Evolutionary conservation across 2,113 vertebrate genomes (phyloP).

Genomic region (Equus quagga): DNA sequence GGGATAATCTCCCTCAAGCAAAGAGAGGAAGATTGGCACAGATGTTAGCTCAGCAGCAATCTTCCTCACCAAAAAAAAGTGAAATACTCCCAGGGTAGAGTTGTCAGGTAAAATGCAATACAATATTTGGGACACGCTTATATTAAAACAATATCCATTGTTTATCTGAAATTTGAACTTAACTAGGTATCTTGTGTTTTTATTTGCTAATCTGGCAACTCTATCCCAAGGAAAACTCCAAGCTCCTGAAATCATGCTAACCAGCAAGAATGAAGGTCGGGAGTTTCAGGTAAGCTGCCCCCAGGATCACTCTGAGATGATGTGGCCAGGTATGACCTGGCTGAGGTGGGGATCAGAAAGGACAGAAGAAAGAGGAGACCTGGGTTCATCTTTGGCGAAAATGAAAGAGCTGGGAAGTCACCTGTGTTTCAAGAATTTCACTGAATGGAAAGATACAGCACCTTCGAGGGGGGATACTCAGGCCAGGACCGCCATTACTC

Average conservation of each 20-base stretch:
- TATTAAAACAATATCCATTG: neutral
- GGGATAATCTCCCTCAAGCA: too few relatives aligned
- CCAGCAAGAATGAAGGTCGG: neutral
- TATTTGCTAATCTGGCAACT: neutral
- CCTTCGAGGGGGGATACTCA: neutral
- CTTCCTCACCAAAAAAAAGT: too few relatives aligned
- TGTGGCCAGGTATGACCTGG: neutral
- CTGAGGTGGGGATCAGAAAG: neutral
- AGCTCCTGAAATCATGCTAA: neutral
- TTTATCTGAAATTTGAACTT: constrained; percentile 17
- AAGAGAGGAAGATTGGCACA: too few relatives aligned
- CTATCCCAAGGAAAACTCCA: neutral
- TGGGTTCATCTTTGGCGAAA: neutral
- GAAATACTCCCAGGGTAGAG: neutral
- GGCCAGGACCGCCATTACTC: neutral
- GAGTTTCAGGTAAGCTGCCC: neutral
- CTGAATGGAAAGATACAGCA: constrained; percentile 62
- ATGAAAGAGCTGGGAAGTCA: neutral
- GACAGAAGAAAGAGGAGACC: neutral
- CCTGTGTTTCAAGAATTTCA: constrained; percentile 16
- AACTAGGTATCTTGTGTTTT: neutral
- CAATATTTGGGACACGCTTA: neutral
- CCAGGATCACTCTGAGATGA: neutral
- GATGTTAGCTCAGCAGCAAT: too few relatives aligned
- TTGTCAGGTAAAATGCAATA: neutral